phyloP scores from a whole-genome alignment of 2,797 vertebrate genomes.

The Hypotaenidia okinawae region DNA sequence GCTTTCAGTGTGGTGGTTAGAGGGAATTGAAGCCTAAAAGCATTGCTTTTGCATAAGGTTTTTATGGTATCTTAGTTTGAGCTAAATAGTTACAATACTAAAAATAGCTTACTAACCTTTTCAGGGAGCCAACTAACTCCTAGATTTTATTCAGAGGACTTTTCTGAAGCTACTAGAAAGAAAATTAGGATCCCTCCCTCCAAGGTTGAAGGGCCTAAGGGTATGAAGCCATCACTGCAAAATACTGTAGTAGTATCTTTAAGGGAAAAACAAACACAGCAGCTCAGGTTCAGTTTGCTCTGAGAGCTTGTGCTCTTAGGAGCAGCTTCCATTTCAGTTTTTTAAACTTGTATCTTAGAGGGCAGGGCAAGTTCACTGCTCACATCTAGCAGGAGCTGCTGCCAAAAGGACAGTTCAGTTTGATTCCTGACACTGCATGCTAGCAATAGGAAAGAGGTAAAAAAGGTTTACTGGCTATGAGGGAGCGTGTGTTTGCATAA shows the following conservation, averaged over 20 bases:
- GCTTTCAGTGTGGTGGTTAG: background rate
- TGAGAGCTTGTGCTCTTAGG: background rate
- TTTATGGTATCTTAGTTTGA: background rate
- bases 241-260: background rate
- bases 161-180: background rate
- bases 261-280: background rate
- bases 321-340: background rate
- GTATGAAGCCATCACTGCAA: background rate
- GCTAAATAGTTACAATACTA: background rate
- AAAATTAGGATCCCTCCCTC: background rate
- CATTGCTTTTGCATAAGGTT: background rate
- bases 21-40: background rate
- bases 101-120: background rate
- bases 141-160: background rate
- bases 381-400: background rate
- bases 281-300: background rate
- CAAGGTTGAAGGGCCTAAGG: background rate
- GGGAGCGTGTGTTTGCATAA: background rate
- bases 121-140: background rate
- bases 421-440: background rate
- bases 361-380: conserved; percentile 16
- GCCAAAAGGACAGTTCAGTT: background rate
- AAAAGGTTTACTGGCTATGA: background rate
- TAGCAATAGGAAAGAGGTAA: background rate
- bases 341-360: conserved; percentile 3